A percentile compares a stretch with the other conserved stretches of the same genome.
phyloP scores from a whole-genome alignment of 1,140 invertebrate species.

The Elymnias hypermnestra region DNA sequence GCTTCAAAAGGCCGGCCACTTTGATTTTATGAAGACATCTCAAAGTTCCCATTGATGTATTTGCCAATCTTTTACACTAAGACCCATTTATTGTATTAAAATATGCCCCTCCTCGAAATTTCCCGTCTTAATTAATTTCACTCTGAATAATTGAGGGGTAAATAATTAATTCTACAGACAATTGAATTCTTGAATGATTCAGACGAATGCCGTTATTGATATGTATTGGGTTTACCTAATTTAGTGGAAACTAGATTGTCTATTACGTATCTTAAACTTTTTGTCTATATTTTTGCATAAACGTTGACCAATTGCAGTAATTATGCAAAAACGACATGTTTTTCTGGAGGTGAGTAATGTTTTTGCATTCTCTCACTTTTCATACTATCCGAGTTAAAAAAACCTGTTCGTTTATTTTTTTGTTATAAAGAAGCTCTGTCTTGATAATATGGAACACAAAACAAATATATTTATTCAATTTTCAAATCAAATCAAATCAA shows the following conservation, averaged over 20 bases:
- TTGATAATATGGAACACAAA: too few relatives aligned
- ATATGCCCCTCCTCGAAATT: constrained; percentile 6
- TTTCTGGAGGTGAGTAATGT: too few relatives aligned
- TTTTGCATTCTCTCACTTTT: too few relatives aligned
- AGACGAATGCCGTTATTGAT: not conserved
- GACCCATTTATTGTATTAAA: constrained; percentile 7
- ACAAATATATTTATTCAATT: too few relatives aligned
- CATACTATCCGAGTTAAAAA: too few relatives aligned
- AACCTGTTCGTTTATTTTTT: too few relatives aligned
- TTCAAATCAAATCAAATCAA: too few relatives aligned
- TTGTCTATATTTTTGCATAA: not conserved
- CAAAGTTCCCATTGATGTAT: constrained; percentile 2
- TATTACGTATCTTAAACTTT: too few relatives aligned
- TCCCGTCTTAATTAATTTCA: constrained; percentile 9
- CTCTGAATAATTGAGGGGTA: constrained; percentile 6
- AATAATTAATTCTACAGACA: constrained; percentile 9
- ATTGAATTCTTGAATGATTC: constrained; percentile 7
- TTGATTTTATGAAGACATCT: constrained; percentile 8
- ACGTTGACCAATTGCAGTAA: too few relatives aligned
- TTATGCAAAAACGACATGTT: too few relatives aligned
- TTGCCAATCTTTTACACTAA: constrained; percentile 7
- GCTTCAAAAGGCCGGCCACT: constrained; percentile 5
- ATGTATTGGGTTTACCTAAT: not conserved
- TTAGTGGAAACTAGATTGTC: not conserved
- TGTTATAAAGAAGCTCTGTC: too few relatives aligned